These are phyloP conservation scores for Phymatocera aterrima DNA, from an alignment of 2,888 invertebrate species.

Conservation along the genomic window DNA sequence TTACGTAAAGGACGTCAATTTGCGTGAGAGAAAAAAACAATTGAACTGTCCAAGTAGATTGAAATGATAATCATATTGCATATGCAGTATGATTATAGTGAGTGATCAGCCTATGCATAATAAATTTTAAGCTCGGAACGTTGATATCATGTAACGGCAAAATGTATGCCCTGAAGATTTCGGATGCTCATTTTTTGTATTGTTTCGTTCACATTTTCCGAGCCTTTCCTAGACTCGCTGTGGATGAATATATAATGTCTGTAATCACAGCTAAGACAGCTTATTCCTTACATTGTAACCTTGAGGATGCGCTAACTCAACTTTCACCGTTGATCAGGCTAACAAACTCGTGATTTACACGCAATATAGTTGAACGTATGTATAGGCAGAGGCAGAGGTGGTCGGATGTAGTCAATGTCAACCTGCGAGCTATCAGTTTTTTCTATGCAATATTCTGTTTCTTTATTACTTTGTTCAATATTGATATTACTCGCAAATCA, in stretches of 20 bases:
- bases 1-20: constrained; percentile 5
- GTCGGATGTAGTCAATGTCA: constrained; percentile 64
- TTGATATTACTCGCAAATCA: neutral
- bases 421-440: constrained; percentile 26
- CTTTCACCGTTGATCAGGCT: constrained; percentile 63
- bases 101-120: no score
- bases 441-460: neutral
- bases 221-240: neutral
- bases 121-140: no score
- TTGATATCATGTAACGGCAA: no score
- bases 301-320: constrained; percentile 65
- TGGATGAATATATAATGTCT: constrained; percentile 22
- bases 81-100: no score
- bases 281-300: constrained; percentile 53
- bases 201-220: no score
- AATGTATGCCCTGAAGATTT: no score
- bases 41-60: no score
- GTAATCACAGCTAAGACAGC: constrained; percentile 28
- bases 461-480: neutral
- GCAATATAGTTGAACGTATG: no score
- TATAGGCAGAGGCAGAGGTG: no score
- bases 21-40: neutral
- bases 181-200: no score
- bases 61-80: no score
- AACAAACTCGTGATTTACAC: constrained; percentile 48